phyloP scores from a whole-genome alignment of 2,888 invertebrate species.

The Endotricha flammealis region DNA sequence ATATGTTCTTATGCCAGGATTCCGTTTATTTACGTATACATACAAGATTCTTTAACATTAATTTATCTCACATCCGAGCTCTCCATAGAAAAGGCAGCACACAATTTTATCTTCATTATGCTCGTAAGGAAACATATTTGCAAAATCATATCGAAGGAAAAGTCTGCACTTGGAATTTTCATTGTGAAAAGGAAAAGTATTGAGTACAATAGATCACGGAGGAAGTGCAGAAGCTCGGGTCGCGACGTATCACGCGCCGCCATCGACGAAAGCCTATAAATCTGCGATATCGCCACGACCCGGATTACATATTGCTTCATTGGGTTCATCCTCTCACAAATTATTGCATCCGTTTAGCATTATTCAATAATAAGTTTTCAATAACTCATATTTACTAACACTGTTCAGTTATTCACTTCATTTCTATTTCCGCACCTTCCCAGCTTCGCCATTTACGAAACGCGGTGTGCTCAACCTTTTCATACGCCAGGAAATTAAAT shows the following conservation, averaged over 20 bases:
- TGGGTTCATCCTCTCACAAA: conserved; percentile 9
- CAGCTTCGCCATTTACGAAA: conserved; percentile 43
- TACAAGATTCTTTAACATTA: too few relatives aligned
- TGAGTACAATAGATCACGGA: conserved; percentile 8
- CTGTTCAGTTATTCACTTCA: conserved; percentile 23
- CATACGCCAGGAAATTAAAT: conserved; percentile 54
- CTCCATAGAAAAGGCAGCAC: too few relatives aligned
- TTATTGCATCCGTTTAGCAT: conserved; percentile 3
- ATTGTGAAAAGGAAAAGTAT: conserved; percentile 3
- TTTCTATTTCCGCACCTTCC: conserved; percentile 54
- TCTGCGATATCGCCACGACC: conserved; percentile 12
- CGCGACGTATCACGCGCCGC: conserved; percentile 11
- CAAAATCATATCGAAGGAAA: neutral
- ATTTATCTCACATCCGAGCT: too few relatives aligned
- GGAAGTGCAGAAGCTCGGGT: conserved; percentile 14
- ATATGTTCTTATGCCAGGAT: too few relatives aligned
- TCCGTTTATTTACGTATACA: too few relatives aligned
- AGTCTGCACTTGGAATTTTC: neutral
- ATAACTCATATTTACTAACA: conserved; percentile 13
- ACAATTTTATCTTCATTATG: too few relatives aligned
- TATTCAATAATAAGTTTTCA: neutral
- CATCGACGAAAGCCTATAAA: conserved; percentile 19
- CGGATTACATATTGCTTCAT: conserved; percentile 11
- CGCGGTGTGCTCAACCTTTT: conserved; percentile 37
- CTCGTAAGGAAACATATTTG: too few relatives aligned